Base-by-base conservation (phyloP, 2,797 vertebrate species). In the Emys orbicularis region DNA sequence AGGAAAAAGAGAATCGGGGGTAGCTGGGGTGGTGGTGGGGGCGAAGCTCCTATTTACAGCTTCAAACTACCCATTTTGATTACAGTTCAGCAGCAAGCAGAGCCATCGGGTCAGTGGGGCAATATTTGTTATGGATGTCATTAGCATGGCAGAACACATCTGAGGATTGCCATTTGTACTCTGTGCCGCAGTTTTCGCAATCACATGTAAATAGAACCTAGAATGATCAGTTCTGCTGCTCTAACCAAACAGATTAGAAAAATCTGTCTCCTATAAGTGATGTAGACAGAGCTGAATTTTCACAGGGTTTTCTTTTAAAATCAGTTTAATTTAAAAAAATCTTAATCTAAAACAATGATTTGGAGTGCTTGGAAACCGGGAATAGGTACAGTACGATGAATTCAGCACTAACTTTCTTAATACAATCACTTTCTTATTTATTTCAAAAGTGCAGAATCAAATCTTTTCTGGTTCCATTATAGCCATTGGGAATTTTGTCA, bases 381-480 rank as follows among this genome's bases (percentile, higher is more conserved):
- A 44, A 65, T 59, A 77, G 53, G 6, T 85, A 77, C 41, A 44
- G 49, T 52, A 86, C 53, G n/a, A 37, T 57, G 1, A 76, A 52
- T 77, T 61, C 27, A 81, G 21, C 12, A n/a, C 47, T 11, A 3
- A 68, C 2, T 88, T 49, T 34, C 41, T 87, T 85, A 6, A 37
- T 2, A 1, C 12, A 23, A 61, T 77, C 0, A 25, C 81, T 77
- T 82, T 6, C 57, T 68, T 72, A 19, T 52, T 50, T 52, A 23
- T 9, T 21, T 31, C 15, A 41, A n/a, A 19, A 23, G 9, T 52
- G 9, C 2, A 2, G 8, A 0, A 7, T 47, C 25, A 23, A 31
- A 16, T 77, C 79, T 18, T 52, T 86, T 83, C 54, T 72, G 1
- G 59, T 52, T 23, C 87, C 2, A n/a, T 2, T 9, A 4, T 25